Evolutionary conservation across 2,888 invertebrate genomes (phyloP).

Genomic region (Hydraecia micacea): DNA sequence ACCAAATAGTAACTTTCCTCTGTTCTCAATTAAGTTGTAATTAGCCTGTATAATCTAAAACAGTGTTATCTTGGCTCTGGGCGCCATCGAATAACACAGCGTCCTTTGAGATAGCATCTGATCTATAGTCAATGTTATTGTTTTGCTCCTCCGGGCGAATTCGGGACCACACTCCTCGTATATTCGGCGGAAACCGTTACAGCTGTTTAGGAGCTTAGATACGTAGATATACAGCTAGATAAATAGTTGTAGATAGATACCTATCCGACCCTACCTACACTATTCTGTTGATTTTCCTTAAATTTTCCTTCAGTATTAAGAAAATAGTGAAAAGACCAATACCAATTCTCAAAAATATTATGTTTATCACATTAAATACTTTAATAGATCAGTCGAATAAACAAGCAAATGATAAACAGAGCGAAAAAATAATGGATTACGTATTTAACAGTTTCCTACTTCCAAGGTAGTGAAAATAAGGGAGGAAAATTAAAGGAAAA

Average conservation of each 20-base stretch:
- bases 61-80: constrained; percentile 54
- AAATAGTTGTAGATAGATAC: background rate
- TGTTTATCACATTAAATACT: background rate
- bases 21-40: constrained; percentile 56
- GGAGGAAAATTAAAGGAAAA: too few species aligned
- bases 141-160: constrained; percentile 51
- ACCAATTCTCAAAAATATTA: background rate
- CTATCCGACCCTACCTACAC: too few species aligned
- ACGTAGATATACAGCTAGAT: constrained; percentile 8
- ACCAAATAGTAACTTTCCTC: constrained; percentile 26
- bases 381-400: background rate
- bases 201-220: constrained; percentile 29
- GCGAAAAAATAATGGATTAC: background rate
- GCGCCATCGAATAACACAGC: constrained; percentile 52
- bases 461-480: background rate
- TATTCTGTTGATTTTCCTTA: background rate
- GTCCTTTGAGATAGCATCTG: constrained; percentile 59
- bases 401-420: too few species aligned
- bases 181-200: constrained; percentile 32
- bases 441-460: background rate
- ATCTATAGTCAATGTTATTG: constrained; percentile 62
- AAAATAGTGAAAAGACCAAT: background rate
- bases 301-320: background rate
- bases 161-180: constrained; percentile 30
- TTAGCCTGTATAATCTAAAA: constrained; percentile 56